Evolutionary conservation across 2,113 vertebrate species (phyloP).

Genomic region (Heterocephalus glaber): DNA sequence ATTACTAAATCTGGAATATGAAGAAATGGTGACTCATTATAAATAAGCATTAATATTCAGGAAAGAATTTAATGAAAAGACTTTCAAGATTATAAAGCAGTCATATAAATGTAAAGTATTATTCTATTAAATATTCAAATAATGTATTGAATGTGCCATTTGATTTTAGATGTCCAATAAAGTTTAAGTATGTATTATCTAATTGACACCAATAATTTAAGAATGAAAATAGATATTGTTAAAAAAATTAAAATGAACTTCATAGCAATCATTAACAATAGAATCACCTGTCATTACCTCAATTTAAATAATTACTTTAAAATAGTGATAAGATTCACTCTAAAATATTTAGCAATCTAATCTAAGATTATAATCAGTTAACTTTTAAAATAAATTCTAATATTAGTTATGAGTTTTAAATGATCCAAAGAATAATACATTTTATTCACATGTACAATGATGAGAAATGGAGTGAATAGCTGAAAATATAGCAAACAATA

Average conservation of each 20-base stretch:
- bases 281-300: neutral
- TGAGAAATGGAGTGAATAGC: neutral
- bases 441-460: neutral
- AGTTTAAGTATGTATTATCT: neutral
- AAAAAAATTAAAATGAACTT: conserved; percentile 2
- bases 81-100: neutral
- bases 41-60: neutral
- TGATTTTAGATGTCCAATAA: neutral
- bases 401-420: neutral
- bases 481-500: neutral
- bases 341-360: neutral
- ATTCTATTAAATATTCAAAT: neutral
- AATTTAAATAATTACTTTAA: neutral
- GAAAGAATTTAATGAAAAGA: neutral
- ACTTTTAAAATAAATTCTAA: neutral
- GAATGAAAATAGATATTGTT: neutral
- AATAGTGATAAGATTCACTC: neutral
- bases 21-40: neutral
- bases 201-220: neutral
- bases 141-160: neutral
- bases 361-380: neutral
- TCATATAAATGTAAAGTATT: neutral
- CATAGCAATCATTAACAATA: neutral
- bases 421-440: neutral
- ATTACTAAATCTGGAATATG: neutral